These are phyloP conservation scores for Sebastes cheni DNA, from an alignment of 2,797 vertebrate genomes.

Conservation along the genomic window DNA sequence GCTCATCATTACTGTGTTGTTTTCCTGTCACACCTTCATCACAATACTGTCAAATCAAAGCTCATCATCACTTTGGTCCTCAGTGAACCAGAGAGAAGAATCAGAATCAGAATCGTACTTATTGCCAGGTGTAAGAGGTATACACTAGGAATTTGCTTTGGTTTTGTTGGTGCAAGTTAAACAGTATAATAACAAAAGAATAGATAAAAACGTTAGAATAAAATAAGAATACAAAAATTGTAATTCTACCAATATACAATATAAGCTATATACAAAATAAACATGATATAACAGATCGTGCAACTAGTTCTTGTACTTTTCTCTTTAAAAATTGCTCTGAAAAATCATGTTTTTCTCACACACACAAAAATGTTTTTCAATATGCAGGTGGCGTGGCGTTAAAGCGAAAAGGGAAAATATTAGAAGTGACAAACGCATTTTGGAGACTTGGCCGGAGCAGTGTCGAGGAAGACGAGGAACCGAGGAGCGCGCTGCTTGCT, in stretches of 20 bases:
- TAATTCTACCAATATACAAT: too few species aligned
- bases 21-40: constrained; percentile 47
- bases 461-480: constrained; percentile 45
- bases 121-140: too few species aligned
- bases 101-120: too few species aligned
- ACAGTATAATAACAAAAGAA: too few species aligned
- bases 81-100: neutral
- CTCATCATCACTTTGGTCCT: neutral
- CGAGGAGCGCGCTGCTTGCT: constrained; percentile 62
- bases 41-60: constrained; percentile 14
- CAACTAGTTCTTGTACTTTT: neutral
- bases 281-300: too few species aligned
- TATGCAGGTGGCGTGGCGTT: constrained; percentile 27
- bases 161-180: too few species aligned
- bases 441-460: constrained; percentile 49
- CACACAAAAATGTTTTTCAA: constrained; percentile 4
- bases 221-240: too few species aligned
- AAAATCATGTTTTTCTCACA: neutral
- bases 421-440: constrained; percentile 59
- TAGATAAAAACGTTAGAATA: too few species aligned
- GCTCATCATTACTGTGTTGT: constrained; percentile 28
- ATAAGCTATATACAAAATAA: too few species aligned
- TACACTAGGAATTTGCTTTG: too few species aligned
- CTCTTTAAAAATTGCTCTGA: neutral
- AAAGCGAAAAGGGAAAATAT: constrained; percentile 48